Evolutionary conservation across 2,888 invertebrate species (phyloP).

Genomic region (Orthosia cruda): DNA sequence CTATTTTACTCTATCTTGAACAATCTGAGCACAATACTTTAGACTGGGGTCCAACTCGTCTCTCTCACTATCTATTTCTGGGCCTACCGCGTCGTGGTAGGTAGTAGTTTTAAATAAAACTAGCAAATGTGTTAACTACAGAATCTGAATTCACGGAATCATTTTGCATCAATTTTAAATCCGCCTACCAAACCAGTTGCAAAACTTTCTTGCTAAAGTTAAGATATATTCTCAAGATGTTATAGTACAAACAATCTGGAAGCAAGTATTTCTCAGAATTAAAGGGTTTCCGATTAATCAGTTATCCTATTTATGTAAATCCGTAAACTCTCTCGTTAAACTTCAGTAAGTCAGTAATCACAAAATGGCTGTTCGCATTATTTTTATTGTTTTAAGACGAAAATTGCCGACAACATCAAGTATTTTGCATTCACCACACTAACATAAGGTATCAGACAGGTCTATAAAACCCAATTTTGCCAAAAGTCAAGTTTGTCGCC

Average conservation of each 20-base stretch:
- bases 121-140: not conserved
- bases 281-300: not conserved
- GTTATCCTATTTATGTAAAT: conserved; percentile 17
- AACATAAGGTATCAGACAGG: too few relatives aligned
- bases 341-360: conserved; percentile 1
- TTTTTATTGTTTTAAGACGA: not conserved
- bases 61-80: too few relatives aligned
- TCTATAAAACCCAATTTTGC: too few relatives aligned
- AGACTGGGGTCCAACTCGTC: too few relatives aligned
- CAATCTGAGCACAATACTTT: too few relatives aligned
- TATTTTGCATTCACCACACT: too few relatives aligned
- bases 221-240: not conserved
- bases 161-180: not conserved
- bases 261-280: not conserved
- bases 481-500: too few relatives aligned
- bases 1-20: too few relatives aligned
- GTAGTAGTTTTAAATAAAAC: too few relatives aligned
- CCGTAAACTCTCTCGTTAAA: not conserved
- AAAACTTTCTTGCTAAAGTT: conserved; percentile 8
- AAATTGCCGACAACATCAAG: not conserved
- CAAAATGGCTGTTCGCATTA: not conserved
- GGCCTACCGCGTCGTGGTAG: too few relatives aligned
- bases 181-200: not conserved
- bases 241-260: conserved; percentile 3
- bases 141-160: not conserved